Conservation (phyloP, 2,888 invertebrate genomes). For the Caprella mutica region DNA sequence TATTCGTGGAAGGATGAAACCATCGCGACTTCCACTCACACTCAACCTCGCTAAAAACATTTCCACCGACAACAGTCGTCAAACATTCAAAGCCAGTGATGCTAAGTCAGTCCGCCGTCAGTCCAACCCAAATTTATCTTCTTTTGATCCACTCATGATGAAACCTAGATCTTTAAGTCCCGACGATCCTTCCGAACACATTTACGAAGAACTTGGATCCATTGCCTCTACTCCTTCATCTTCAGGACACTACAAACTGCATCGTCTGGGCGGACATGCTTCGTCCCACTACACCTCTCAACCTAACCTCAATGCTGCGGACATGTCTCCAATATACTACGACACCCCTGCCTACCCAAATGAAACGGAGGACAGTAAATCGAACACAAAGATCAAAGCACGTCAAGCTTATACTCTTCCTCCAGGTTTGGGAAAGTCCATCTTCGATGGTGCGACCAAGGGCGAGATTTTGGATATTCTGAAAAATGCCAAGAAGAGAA, state of each 20-base stretch:
- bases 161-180: not conserved
- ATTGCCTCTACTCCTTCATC: slow-evolving; percentile 18
- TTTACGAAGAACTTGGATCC: slow-evolving; percentile 33
- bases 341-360: slow-evolving; percentile 28
- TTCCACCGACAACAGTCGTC: not conserved
- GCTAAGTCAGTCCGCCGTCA: not conserved
- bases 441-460: slow-evolving; percentile 68
- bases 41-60: slow-evolving; percentile 12
- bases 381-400: not conserved
- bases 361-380: not conserved
- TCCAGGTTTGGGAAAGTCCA: slow-evolving; percentile 36
- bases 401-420: slow-evolving; percentile 4
- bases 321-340: not conserved
- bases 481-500: slow-evolving; percentile 58
- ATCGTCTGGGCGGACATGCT: slow-evolving; percentile 1
- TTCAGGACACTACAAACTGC: not conserved
- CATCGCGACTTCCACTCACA: slow-evolving; percentile 13
- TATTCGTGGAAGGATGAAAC: slow-evolving; percentile 22
- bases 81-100: not conserved
- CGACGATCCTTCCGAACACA: slow-evolving; percentile 24
- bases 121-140: slow-evolving; percentile 4
- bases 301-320: not conserved
- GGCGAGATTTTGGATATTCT: slow-evolving; percentile 80
- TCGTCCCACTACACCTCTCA: not conserved
- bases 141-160: slow-evolving; percentile 3